These are phyloP conservation scores for Muricea muricata DNA, from an alignment of 92 coral and sea anemone species.

Conservation along the genomic window DNA sequence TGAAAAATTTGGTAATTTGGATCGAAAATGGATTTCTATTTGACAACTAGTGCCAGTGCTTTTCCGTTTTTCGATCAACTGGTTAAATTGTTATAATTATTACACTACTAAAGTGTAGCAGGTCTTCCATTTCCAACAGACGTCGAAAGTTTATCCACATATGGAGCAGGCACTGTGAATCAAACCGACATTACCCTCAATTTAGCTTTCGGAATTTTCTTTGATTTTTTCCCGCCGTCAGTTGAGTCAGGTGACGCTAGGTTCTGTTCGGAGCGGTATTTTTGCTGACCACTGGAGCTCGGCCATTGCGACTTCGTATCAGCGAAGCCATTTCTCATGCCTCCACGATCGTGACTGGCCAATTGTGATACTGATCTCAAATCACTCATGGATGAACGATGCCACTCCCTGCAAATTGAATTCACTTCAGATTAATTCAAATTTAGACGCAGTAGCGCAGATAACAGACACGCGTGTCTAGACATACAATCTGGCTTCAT, in stretches of 20 bases:
- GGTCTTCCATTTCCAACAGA: too few species aligned
- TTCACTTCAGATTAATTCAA: background rate
- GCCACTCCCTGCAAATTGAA: conserved; percentile 15
- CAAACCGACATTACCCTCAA: conserved; percentile 31
- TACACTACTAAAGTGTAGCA: too few species aligned
- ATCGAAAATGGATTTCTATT: too few species aligned
- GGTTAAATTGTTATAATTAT: too few species aligned
- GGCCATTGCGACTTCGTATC: conserved; percentile 6
- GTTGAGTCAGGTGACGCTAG: conserved; percentile 20
- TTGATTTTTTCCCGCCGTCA: conserved; percentile 13
- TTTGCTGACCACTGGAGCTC: background rate
- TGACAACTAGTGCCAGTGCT: too few species aligned
- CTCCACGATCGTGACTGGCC: background rate
- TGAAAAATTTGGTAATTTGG: too few species aligned
- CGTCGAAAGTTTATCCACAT: too few species aligned
- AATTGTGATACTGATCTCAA: conserved; percentile 45
- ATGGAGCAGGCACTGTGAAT: too few species aligned
- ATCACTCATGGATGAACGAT: conserved; percentile 29
- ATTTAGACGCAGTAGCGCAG: too few species aligned
- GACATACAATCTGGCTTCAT: too few species aligned
- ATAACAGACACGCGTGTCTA: too few species aligned
- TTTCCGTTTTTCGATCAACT: too few species aligned
- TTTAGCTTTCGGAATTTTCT: conserved; percentile 35
- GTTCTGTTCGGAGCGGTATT: conserved; percentile 34
- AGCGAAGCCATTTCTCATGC: background rate